These are phyloP conservation scores for Montifringilla adamsi DNA, from an alignment of 2,113 vertebrate species.

Conservation along the genomic window DNA sequence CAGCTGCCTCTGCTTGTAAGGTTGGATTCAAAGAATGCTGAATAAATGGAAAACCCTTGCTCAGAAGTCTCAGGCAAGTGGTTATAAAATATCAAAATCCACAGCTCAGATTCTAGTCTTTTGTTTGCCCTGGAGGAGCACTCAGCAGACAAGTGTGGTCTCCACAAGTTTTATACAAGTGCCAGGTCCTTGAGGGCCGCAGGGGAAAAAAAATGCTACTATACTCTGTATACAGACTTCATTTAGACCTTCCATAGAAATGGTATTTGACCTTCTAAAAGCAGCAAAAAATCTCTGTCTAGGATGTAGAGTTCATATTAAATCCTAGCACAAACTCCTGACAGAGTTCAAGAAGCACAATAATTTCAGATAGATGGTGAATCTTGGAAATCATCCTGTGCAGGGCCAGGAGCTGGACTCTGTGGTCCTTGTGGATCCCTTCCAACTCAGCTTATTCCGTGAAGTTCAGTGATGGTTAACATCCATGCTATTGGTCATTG, in stretches of 20 bases:
- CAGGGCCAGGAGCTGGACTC: neutral
- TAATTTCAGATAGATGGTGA: neutral
- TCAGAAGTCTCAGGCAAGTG: neutral
- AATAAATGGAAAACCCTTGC: neutral
- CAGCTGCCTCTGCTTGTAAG: neutral
- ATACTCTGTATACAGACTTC: neutral
- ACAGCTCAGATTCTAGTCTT: neutral
- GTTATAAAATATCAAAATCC: neutral
- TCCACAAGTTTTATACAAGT: neutral
- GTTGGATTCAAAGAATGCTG: neutral
- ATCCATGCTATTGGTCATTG: neutral
- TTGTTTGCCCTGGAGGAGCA: neutral
- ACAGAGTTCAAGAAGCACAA: neutral
- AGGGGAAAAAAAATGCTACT: neutral
- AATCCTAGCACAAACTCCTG: neutral
- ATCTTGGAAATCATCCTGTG: neutral
- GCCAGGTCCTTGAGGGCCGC: neutral
- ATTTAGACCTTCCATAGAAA: neutral
- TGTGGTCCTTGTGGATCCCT: neutral
- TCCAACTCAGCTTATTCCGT: neutral
- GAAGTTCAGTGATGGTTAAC: neutral
- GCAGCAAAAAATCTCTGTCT: neutral
- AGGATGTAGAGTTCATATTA: neutral
- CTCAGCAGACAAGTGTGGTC: neutral
- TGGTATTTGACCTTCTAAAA: neutral